Evolutionary conservation across 35 echinoderm and acorn worm species (phyloP).

Genomic region (Ophiothrix spiculata): DNA sequence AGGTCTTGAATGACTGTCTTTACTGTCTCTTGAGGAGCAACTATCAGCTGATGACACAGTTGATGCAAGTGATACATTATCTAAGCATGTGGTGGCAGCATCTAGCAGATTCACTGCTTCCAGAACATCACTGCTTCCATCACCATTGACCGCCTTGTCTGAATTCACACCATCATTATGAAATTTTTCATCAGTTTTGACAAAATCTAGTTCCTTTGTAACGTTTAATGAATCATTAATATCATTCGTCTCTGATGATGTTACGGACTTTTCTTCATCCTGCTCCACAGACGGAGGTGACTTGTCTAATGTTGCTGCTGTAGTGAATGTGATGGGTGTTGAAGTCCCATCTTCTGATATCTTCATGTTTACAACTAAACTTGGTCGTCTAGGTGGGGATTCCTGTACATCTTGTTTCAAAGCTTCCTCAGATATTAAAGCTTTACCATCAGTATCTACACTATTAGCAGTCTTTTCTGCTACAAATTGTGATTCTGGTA

Average conservation of each 20-base stretch:
- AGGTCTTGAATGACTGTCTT: background rate
- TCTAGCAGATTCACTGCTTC: background rate
- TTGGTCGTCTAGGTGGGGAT: background rate
- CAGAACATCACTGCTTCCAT: background rate
- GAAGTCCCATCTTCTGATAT: too few relatives aligned
- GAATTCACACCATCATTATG: too few relatives aligned
- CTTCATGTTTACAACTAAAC: too few relatives aligned
- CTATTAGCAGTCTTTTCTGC: background rate
- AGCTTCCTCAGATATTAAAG: constrained; percentile 2
- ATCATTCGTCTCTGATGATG: too few relatives aligned
- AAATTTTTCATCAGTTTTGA: too few relatives aligned
- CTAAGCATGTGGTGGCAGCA: background rate
- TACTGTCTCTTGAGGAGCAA: background rate
- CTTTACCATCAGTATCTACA: background rate
- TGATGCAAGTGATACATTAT: constrained; percentile 1
- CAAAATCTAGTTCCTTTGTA: too few relatives aligned
- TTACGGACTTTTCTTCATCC: too few relatives aligned
- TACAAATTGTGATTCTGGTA: background rate
- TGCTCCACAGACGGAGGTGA: too few relatives aligned
- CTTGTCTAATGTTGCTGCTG: too few relatives aligned
- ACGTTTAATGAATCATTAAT: too few relatives aligned
- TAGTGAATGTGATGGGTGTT: too few relatives aligned
- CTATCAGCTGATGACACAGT: background rate
- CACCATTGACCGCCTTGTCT: too few relatives aligned
- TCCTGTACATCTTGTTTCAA: background rate